Evolutionary conservation across 2,888 invertebrate genomes (phyloP).

Genomic region (Pinctada fucata): DNA sequence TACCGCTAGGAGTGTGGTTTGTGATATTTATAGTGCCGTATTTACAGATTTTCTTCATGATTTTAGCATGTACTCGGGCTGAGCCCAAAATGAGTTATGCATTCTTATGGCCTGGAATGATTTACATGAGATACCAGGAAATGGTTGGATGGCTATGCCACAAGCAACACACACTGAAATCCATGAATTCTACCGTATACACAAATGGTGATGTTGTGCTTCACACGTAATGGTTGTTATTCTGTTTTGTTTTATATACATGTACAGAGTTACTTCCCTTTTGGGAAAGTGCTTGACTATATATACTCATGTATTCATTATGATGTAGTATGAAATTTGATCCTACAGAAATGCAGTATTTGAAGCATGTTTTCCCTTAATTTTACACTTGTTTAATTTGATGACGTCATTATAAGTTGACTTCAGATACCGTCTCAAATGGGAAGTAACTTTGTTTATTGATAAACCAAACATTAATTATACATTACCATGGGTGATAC

Average conservation of each 20-base stretch:
- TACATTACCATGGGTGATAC: no score
- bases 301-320: background rate
- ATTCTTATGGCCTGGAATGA: constrained; percentile 66
- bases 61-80: constrained; percentile 69
- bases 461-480: no score
- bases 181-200: constrained; percentile 15
- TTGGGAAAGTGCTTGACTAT: background rate
- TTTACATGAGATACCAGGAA: background rate
- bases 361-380: no score
- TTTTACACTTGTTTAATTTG: no score
- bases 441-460: no score
- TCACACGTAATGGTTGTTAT: constrained; percentile 17
- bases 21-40: constrained; percentile 66
- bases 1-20: constrained; percentile 68
- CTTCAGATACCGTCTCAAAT: no score
- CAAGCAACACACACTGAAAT: background rate
- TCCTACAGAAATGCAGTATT: background rate
- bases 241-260: no score
- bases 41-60: constrained; percentile 66
- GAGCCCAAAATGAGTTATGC: constrained; percentile 68
- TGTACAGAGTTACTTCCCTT: no score
- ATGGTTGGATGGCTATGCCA: background rate
- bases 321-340: background rate
- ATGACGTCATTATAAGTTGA: no score
- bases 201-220: constrained; percentile 14